Base-by-base conservation (phyloP, 1,140 invertebrate genomes). In the Heliconius congener region DNA sequence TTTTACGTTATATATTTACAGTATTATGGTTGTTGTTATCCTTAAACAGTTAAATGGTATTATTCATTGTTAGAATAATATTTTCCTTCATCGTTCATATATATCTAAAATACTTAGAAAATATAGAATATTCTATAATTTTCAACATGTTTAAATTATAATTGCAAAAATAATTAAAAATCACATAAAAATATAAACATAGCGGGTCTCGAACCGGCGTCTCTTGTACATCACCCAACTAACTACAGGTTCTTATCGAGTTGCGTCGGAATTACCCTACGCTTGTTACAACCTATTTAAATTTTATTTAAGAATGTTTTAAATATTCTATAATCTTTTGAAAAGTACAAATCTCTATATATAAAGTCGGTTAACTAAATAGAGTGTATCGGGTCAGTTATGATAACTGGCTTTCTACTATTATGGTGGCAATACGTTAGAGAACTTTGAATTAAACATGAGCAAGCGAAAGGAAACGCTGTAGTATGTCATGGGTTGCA, bases 371-470 rank as follows among this genome's bases (percentile, higher is more conserved):
- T 66, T 66, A 72, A 72, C 19, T 42, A 72, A 72, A 52, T 71
- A 42, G 76, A 71, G 76, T 72, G 76, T 77, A 50, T 72, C 46
- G 46, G 30, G 34, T 77, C 76, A 72, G 76, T 77, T 77, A 77
- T 77, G 27, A 77, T 77, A 77, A 77, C 76, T 71, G 76, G 46
- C 70, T 71, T 77, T 77, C 76, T 55, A 71, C 72, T 55, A 71
- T 72, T 55, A 77, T 72, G 37, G 46, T 77, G 39, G 37, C 60
- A 50, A 42, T 70, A 18, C 42, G 27, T 30, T 50, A 46, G 71
- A 76, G 13, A 27, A 9, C 42, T 76, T 77, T 72, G 76, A 27
- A 77, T 77, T 71, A 77, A 71, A 77, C 76, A 77, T 77, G 76
- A 77, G 76, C 70, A 72, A 72, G 13, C 27, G 76, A 77, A 77